A percentile compares a stretch with the other conserved stretches of the same genome.
Conservation (phyloP, 2,888 invertebrate genomes). For the Mamestra brassicae region DNA sequence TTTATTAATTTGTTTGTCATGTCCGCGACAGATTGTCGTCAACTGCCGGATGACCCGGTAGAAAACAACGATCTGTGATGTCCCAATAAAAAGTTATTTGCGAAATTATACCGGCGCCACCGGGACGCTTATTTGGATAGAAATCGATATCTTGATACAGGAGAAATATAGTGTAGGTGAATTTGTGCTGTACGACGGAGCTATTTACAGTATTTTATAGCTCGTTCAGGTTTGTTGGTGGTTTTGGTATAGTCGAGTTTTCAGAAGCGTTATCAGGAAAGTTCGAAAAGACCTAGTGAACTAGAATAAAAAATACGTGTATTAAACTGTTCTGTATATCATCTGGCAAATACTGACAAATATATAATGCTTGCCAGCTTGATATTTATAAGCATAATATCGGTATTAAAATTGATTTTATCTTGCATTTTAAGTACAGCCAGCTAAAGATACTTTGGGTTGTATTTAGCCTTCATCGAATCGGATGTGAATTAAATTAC, state of each 20-base stretch:
- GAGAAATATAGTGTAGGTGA: constrained; percentile 76
- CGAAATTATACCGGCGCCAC: constrained; percentile 80
- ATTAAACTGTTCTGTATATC: neutral
- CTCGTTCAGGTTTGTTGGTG: neutral
- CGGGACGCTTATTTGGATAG: constrained; percentile 70
- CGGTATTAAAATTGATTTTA: neutral
- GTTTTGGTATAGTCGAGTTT: neutral
- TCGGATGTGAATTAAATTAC: neutral
- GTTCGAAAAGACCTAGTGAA: neutral
- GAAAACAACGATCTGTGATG: constrained; percentile 74
- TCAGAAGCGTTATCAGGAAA: neutral
- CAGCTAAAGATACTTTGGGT: neutral
- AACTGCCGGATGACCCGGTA: constrained; percentile 42
- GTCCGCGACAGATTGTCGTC: constrained; percentile 35
- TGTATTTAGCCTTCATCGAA: neutral
- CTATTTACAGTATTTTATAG: constrained; percentile 15
- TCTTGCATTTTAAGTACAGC: neutral
- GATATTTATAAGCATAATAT: neutral
- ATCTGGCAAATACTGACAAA: neutral
- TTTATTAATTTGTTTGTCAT: constrained; percentile 62
- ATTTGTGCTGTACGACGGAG: constrained; percentile 25
- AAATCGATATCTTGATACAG: constrained; percentile 74
- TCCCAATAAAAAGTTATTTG: constrained; percentile 82
- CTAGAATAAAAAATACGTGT: neutral
- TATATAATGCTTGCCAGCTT: neutral